Conservation (phyloP, 2,113 vertebrate species). For the Poeciliopsis turrubarensis region DNA sequence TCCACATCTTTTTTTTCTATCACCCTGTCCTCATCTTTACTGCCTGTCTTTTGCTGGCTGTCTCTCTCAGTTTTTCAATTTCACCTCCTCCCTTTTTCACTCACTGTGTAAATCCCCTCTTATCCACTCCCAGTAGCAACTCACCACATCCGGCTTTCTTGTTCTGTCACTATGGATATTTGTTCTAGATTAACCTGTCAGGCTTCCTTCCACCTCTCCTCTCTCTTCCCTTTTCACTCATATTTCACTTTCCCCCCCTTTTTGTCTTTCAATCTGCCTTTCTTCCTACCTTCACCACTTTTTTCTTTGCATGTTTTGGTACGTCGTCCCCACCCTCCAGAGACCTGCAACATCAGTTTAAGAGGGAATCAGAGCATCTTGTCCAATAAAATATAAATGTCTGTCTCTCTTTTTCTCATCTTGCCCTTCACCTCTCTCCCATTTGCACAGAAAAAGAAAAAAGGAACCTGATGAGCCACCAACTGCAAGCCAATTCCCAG, state of each 20-base stretch:
- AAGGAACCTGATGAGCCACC: conserved; percentile 55
- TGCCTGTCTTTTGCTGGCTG: conserved; percentile 6
- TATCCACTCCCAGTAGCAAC: conserved; percentile 69
- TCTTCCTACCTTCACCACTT: neutral
- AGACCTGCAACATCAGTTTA: conserved; percentile 63
- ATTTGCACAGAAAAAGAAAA: conserved; percentile 61
- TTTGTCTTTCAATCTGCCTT: neutral
- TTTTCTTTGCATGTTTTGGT: conserved; percentile 7
- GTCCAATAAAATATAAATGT: conserved; percentile 75
- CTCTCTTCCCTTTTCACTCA: conserved; percentile 29
- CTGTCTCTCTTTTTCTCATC: conserved; percentile 31
- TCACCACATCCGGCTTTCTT: conserved; percentile 56
- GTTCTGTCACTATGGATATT: conserved; percentile 70
- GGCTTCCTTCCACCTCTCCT: conserved; percentile 27
- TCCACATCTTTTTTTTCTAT: conserved; percentile 6
- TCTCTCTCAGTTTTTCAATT: conserved; percentile 49
- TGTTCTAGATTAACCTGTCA: conserved; percentile 71
- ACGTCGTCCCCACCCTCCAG: conserved; percentile 25
- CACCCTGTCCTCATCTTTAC: conserved; percentile 23
- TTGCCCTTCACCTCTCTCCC: conserved; percentile 41
- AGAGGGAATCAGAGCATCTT: conserved; percentile 36
- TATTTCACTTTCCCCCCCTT: conserved; percentile 2
- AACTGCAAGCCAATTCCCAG: conserved; percentile 55
- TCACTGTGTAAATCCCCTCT: conserved; percentile 66
- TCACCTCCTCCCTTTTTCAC: conserved; percentile 32